A percentile compares a stretch with the other conserved stretches of the same genome.
Evolutionary conservation across 2,797 vertebrate species (phyloP).

Genomic region (Xiphorhynchus erythropygius): DNA sequence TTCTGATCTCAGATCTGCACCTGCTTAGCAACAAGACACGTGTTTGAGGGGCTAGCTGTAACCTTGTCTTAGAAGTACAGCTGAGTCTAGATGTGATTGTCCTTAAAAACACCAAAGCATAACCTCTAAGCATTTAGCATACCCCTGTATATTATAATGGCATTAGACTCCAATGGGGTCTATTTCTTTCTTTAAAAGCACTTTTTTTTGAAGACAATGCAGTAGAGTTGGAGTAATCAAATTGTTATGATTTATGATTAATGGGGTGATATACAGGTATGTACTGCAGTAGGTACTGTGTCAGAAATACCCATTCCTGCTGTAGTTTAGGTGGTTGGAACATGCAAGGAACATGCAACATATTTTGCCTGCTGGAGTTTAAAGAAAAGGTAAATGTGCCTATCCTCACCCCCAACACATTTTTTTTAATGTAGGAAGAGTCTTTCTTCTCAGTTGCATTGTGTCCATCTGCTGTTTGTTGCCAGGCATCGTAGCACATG

Average conservation of each 20-base stretch:
- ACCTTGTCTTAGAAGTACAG: not conserved
- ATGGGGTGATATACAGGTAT: not conserved
- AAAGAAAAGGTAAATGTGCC: not conserved
- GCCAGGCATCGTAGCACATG: not conserved
- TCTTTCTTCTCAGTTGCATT: not conserved
- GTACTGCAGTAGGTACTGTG: not conserved
- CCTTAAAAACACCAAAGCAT: not conserved
- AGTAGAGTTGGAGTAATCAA: not conserved
- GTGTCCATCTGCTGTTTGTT: conserved; percentile 18
- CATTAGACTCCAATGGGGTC: not conserved
- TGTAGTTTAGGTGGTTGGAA: not conserved
- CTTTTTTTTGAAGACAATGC: not conserved
- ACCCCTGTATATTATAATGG: not conserved
- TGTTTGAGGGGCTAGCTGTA: conserved; percentile 2
- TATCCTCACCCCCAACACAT: not conserved
- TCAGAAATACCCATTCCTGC: not conserved
- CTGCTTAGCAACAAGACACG: conserved; percentile 60
- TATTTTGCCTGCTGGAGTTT: not conserved
- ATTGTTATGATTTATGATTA: not conserved
- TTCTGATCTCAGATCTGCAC: conserved; percentile 55
- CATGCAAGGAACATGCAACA: not conserved
- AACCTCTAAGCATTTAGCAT: not conserved
- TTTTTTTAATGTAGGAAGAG: not conserved
- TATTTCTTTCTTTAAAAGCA: not conserved
- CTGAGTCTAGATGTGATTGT: not conserved